Percentiles rank a stretch among this genome's conserved stretches.
Evolutionary conservation across 2,888 invertebrate genomes (phyloP).

Genomic region (Melanostoma scalare): DNA sequence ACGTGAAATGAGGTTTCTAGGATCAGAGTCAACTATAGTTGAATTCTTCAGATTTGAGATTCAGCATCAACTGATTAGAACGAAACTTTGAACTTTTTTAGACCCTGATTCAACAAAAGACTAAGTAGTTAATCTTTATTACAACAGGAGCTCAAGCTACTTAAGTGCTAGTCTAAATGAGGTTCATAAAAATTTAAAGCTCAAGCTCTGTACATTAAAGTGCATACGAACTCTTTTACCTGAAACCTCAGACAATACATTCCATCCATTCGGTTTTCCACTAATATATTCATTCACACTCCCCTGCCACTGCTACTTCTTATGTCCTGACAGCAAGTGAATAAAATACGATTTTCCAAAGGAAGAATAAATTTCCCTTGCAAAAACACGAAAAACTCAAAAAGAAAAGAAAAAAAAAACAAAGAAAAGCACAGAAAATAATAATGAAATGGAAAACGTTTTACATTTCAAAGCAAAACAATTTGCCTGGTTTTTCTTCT

Average conservation of each 20-base stretch:
- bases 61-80: too few species aligned
- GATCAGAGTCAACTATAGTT: too few species aligned
- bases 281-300: constrained; percentile 64
- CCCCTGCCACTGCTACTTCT: constrained; percentile 11
- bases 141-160: too few species aligned
- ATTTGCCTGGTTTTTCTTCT: constrained; percentile 41
- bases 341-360: constrained; percentile 63
- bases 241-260: constrained; percentile 56
- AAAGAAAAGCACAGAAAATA: constrained; percentile 30
- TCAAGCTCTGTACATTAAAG: too few species aligned
- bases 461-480: constrained; percentile 71
- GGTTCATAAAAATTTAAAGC: too few species aligned
- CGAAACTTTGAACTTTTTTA: too few species aligned
- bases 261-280: constrained; percentile 32
- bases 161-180: too few species aligned
- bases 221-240: neutral
- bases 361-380: constrained; percentile 55
- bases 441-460: constrained; percentile 71
- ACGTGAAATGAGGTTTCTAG: too few species aligned
- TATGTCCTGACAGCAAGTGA: constrained; percentile 43
- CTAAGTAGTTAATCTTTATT: too few species aligned
- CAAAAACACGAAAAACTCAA: constrained; percentile 15
- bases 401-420: constrained; percentile 7
- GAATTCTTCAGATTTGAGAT: too few species aligned
- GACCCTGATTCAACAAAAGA: too few species aligned